Evolutionary conservation across 2,113 vertebrate species (phyloP).

Genomic region (Sturnus vulgaris): DNA sequence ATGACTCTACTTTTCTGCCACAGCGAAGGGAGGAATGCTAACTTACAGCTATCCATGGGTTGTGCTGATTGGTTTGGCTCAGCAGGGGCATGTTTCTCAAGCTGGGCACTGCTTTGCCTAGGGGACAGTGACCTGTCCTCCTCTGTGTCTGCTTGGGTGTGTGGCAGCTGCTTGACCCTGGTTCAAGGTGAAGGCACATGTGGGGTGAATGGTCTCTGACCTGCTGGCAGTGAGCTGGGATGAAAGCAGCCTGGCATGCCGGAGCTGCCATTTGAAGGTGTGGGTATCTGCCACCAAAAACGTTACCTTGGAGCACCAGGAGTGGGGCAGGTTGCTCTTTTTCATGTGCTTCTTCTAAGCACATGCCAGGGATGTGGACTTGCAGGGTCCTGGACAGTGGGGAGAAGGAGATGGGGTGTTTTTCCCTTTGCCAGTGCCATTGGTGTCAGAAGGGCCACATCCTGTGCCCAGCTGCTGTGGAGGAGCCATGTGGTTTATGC

Average conservation of each 20-base stretch:
- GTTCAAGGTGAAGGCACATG: too few species aligned
- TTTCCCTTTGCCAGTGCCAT: neutral
- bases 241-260: neutral
- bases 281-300: neutral
- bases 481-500: neutral
- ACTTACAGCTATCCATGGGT: neutral
- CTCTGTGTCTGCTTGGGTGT: fast-evolving
- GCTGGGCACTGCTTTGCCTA: neutral
- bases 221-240: neutral
- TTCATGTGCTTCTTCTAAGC: neutral
- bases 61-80: neutral
- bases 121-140: neutral
- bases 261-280: neutral
- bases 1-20: neutral
- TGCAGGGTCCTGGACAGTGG: fast-evolving
- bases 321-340: neutral
- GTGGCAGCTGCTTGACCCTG: neutral
- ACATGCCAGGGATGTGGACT: neutral
- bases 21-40: neutral
- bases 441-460: neutral
- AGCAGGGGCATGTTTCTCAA: fast-evolving
- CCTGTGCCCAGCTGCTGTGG: neutral
- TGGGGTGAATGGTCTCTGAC: neutral
- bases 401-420: neutral
- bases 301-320: neutral